Conservation (phyloP, 2,888 invertebrate genomes). For the Seira musarum region DNA sequence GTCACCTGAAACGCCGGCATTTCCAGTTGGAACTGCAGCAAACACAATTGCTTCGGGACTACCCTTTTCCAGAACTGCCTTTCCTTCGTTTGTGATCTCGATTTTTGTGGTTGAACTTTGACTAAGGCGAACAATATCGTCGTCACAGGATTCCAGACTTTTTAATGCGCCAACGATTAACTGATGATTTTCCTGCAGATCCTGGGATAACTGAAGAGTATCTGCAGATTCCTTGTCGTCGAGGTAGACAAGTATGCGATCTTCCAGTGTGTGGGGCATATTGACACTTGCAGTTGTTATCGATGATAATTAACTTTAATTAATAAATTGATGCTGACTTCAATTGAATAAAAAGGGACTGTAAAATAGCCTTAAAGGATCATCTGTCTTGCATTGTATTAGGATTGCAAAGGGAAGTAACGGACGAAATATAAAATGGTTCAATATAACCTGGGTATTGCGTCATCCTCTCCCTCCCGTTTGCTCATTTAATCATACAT, state of each 20-base stretch:
- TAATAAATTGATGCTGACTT: neutral
- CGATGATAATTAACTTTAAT: neutral
- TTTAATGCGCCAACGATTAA: conserved; percentile 93
- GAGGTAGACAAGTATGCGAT: conserved; percentile 63
- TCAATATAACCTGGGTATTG: neutral
- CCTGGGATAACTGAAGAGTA: conserved; percentile 80
- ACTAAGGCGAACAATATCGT: conserved; percentile 79
- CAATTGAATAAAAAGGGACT: neutral
- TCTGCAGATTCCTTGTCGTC: conserved; percentile 71
- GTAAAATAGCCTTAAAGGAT: neutral
- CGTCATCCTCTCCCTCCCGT: too few relatives aligned
- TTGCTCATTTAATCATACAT: too few relatives aligned
- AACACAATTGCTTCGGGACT: conserved; percentile 95
- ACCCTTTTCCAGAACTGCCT: conserved; percentile 83
- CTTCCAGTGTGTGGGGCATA: conserved; percentile 53
- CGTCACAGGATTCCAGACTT: conserved; percentile 84
- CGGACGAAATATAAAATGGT: neutral
- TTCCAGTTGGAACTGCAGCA: conserved; percentile 79
- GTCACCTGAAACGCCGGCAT: conserved; percentile 82
- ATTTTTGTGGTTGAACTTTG: conserved; percentile 81
- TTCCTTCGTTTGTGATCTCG: conserved; percentile 92
- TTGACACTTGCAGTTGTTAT: neutral
- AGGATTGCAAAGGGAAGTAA: neutral
- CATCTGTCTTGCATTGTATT: too few relatives aligned
- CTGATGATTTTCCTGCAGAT: conserved; percentile 88